Conservation (phyloP, 2,888 invertebrate genomes). For the Capitulum mitella region DNA sequence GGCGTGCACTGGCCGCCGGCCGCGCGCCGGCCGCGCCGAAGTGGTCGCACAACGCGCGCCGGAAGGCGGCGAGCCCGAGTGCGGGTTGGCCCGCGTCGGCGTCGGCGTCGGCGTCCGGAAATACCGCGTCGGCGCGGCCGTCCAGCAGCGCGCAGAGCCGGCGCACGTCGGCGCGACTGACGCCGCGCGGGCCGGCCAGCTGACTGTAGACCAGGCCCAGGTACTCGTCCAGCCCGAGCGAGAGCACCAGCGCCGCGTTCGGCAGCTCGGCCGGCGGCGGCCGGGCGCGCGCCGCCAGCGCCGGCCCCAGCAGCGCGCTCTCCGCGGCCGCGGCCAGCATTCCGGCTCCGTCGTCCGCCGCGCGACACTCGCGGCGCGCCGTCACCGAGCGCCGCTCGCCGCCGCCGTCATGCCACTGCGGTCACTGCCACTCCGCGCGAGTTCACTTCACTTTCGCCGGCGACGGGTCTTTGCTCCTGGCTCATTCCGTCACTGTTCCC, state of each 20-base stretch:
- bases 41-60: neutral
- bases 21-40: neutral
- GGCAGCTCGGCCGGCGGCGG: neutral
- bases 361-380: neutral
- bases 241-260: neutral
- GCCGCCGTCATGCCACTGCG: neutral
- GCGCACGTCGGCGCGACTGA: slow-evolving; percentile 9
- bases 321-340: too few relatives aligned
- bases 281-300: neutral
- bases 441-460: too few relatives aligned
- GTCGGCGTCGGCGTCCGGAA: neutral
- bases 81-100: slow-evolving; percentile 7
- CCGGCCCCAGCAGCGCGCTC: slow-evolving; percentile 1
- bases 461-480: too few relatives aligned
- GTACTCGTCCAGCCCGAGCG: slow-evolving; percentile 17
- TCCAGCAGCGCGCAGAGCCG: slow-evolving; percentile 6
- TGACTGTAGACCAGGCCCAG: slow-evolving; percentile 16
- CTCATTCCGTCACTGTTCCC: too few relatives aligned
- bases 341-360: neutral
- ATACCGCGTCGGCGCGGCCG: neutral
- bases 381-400: neutral
- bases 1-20: neutral
- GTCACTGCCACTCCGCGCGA: neutral
- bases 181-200: slow-evolving; percentile 15
- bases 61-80: neutral